phyloP scores from a whole-genome alignment of 2,888 invertebrate genomes.

The Cataglyphis albicans region DNA sequence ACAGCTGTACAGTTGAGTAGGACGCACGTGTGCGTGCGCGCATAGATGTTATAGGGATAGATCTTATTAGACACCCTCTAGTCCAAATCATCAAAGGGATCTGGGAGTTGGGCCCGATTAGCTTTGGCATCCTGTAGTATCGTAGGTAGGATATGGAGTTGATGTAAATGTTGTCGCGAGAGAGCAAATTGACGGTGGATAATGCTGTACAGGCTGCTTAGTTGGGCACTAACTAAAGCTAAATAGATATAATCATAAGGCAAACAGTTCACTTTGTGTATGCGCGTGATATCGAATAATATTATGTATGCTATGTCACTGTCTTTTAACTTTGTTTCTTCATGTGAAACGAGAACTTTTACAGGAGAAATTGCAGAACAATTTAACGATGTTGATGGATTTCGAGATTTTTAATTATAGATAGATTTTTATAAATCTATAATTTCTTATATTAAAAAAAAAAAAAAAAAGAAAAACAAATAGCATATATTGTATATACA shows the following conservation, averaged over 20 bases:
- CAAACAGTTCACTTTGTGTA: constrained; percentile 10
- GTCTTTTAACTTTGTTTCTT: background rate
- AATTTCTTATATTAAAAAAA: background rate
- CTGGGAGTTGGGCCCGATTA: constrained; percentile 71
- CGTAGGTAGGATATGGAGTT: constrained; percentile 59
- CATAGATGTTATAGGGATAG: constrained; percentile 42
- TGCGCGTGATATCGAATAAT: constrained; percentile 20
- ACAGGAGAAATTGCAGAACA: background rate
- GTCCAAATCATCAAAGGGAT: constrained; percentile 76
- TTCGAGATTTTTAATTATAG: background rate
- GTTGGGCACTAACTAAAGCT: constrained; percentile 68
- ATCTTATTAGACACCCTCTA: constrained; percentile 73
- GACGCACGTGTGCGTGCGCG: constrained; percentile 34
- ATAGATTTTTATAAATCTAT: background rate
- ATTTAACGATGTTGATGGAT: background rate
- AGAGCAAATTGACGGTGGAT: constrained; percentile 69
- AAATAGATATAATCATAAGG: constrained; percentile 67
- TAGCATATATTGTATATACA: background rate
- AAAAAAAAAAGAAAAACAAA: background rate
- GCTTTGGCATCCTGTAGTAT: constrained; percentile 70
- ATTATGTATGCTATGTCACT: background rate
- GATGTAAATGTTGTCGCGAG: constrained; percentile 65
- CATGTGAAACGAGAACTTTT: background rate
- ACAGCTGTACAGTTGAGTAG: background rate
- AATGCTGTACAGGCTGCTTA: constrained; percentile 59